Evolutionary conservation across 1,140 invertebrate genomes (phyloP).

Genomic region (Antheraea pernyi): DNA sequence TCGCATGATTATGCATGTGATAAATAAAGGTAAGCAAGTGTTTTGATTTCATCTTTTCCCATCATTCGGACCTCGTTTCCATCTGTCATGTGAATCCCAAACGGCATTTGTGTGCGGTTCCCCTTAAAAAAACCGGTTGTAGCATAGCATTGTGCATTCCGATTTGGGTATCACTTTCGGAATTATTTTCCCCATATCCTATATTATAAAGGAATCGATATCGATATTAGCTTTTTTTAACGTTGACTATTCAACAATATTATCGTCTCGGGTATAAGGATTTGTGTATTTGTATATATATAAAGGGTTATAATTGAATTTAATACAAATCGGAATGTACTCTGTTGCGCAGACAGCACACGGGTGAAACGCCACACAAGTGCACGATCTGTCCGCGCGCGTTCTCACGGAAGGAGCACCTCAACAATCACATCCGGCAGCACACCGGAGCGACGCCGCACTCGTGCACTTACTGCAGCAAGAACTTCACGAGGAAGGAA

Average conservation of each 20-base stretch:
- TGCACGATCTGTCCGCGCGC: constrained; percentile 93
- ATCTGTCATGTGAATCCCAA: constrained; percentile 13
- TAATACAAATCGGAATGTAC: constrained; percentile 82
- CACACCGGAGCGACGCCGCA: constrained; percentile 90
- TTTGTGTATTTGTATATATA: too few species aligned
- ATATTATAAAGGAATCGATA: too few species aligned
- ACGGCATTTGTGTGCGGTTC: constrained; percentile 63
- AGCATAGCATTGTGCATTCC: constrained; percentile 76
- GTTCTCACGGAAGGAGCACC: constrained; percentile 90
- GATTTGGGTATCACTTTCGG: constrained; percentile 45
- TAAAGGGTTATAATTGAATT: constrained; percentile 1
- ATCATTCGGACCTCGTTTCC: neutral
- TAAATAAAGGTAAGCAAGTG: constrained; percentile 20
- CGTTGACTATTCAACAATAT: too few species aligned
- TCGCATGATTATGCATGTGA: constrained; percentile 15
- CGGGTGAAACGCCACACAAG: constrained; percentile 91
- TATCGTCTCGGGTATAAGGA: too few species aligned
- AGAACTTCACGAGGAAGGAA: constrained; percentile 91
- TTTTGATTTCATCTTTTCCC: constrained; percentile 2
- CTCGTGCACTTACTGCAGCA: constrained; percentile 89
- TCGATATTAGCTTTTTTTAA: too few species aligned
- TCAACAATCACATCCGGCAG: constrained; percentile 83
- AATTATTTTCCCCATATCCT: neutral
- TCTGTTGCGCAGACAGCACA: constrained; percentile 85
- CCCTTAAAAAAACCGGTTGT: constrained; percentile 32